Evolutionary conservation across 2,797 vertebrate genomes (phyloP).

Genomic region (Lepus oiostolus): DNA sequence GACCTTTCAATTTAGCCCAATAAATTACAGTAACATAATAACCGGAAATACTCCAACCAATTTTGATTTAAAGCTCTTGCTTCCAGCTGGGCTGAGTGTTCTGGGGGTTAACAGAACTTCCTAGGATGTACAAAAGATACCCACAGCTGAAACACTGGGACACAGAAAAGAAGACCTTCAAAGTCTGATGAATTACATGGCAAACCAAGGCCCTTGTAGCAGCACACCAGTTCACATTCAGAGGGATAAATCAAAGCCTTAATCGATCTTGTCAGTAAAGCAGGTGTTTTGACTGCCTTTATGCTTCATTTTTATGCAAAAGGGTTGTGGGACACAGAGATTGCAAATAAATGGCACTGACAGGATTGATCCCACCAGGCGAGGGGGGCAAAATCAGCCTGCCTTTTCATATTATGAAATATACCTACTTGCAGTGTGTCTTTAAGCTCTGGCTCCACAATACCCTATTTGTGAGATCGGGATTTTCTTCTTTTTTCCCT

Average conservation of each 20-base stretch:
- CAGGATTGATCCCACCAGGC: conserved; percentile 89
- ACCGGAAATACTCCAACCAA: conserved; percentile 52
- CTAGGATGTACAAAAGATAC: conserved; percentile 84
- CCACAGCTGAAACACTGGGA: conserved; percentile 82
- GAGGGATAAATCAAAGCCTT: conserved; percentile 89
- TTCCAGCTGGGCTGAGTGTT: conserved; percentile 83
- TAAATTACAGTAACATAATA: conserved; percentile 83
- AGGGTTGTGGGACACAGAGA: conserved; percentile 86
- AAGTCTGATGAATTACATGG: conserved; percentile 87
- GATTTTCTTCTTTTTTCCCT: conserved; percentile 74
- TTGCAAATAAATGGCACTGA: conserved; percentile 90
- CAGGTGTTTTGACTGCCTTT: conserved; percentile 91
- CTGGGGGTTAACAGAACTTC: conserved; percentile 66
- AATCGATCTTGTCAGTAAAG: conserved; percentile 90
- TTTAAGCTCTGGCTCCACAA: conserved; percentile 82
- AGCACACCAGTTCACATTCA: conserved; percentile 83
- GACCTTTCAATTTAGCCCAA: conserved; percentile 67
- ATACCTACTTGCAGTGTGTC: conserved; percentile 86
- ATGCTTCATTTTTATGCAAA: conserved; percentile 91
- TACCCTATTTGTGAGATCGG: conserved; percentile 82
- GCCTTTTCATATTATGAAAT: conserved; percentile 91
- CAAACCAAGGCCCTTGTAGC: conserved; percentile 81
- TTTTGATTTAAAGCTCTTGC: conserved; percentile 60
- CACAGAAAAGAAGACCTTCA: conserved; percentile 85
- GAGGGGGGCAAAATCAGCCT: conserved; percentile 88